Evolutionary conservation across 2,888 invertebrate species (phyloP), one percentile per base, ranked within the genome.

Genomic region (Camponotus fellah): DNA sequence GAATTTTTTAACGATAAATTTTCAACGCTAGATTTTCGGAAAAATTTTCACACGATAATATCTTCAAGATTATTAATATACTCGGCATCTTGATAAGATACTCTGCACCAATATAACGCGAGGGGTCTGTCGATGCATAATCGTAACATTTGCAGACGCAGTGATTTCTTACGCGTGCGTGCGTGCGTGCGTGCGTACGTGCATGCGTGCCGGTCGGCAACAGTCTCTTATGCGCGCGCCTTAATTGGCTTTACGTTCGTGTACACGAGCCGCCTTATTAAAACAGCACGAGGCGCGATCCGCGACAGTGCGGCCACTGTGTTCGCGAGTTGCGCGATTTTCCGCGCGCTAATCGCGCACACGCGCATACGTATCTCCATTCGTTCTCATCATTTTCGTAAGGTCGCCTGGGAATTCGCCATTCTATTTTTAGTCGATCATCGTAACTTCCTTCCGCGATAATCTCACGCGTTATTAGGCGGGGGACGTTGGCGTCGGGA

Each of bases 241-340:
- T 79, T 79, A 79, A 79, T 79, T 79, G 79, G 79, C 72, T 79
- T 58, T 79, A 71, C 81, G 69, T 64, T 84, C 66, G 75, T 68
- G 60, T 79, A 79, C 72, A 60, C 72, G 79, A 71, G 79, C 79
- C 85, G 88, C 75, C 88, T 90, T 90, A 90, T 90, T 90, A 89
- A 90, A 90, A 90, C 87, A 82, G 84, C 83, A 85, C 85, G 85
- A 84, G 72, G 49, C 83, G 49, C 83, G 80, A 82, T 81, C 46
- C 40, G 88, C 86, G 90, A 90, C 91, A 91, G 87, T 90, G 85
- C 84, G 60, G 71, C 88, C 66, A 89, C 85, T 90, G 89, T 88
- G 85, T 76, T 58, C 65, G 37, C 46, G 75, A 43, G 34, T 74
- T 81, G 53, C 49, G 53, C 62, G 62, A 81, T 75, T 75, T 72